Percentiles rank a stretch among this genome's conserved stretches.
phyloP scores from a whole-genome alignment of 2,888 invertebrate species.

The Cosmia trapezina region DNA sequence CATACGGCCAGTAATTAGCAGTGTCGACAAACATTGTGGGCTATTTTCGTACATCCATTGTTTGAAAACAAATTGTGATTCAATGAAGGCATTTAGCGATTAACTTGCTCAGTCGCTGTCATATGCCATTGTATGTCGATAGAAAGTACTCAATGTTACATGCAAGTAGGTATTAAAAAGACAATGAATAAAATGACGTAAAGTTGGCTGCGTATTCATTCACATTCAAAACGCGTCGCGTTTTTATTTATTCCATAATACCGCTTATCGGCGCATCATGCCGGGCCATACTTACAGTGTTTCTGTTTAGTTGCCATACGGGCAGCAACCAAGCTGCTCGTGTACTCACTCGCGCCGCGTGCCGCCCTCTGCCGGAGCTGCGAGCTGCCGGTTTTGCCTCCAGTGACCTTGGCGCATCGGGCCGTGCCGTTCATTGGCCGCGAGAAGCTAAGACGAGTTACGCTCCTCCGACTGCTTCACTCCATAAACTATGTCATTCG shows the following conservation, averaged over 20 bases:
- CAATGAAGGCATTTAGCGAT: conserved; percentile 27
- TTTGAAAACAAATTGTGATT: conserved; percentile 49
- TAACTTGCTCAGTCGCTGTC: conserved; percentile 13
- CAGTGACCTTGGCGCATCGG: conserved; percentile 86
- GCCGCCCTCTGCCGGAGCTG: conserved; percentile 81
- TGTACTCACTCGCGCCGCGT: conserved; percentile 70
- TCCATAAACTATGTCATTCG: conserved; percentile 84
- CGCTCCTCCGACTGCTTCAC: conserved; percentile 72
- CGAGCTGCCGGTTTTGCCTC: conserved; percentile 73
- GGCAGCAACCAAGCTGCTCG: conserved; percentile 84
- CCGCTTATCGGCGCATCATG: conserved; percentile 88
- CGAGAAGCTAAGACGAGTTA: conserved; percentile 81
- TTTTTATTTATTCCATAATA: conserved; percentile 88
- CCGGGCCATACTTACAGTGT: conserved; percentile 71
- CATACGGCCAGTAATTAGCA: conserved; percentile 17
- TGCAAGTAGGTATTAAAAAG: conserved; percentile 53
- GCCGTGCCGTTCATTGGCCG: conserved; percentile 88
- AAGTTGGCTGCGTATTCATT: conserved; percentile 81
- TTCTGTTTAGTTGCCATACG: conserved; percentile 87
- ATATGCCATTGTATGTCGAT: conserved; percentile 36
- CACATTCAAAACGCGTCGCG: conserved; percentile 82
- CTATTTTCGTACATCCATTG: conserved; percentile 47
- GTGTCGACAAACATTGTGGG: conserved; percentile 30
- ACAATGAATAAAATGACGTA: conserved; percentile 71
- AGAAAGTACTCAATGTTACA: conserved; percentile 53